These are phyloP conservation scores for Bombycilla garrulus DNA, from an alignment of 2,113 vertebrate species.

Conservation along the genomic window DNA sequence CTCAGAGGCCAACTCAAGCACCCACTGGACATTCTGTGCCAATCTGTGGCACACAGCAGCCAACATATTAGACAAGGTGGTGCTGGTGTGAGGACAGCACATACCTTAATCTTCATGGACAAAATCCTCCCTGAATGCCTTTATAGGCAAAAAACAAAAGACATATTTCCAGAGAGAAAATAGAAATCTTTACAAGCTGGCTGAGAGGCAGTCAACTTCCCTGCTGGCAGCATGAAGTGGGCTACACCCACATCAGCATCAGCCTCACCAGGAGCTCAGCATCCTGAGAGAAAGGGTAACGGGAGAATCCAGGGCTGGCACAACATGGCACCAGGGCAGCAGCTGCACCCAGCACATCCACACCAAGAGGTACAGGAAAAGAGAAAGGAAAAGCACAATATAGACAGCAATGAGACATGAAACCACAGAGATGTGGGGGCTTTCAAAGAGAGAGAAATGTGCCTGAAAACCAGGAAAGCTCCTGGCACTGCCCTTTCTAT, in stretches of 20 bases:
- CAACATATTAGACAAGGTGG: background rate
- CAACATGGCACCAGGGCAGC: background rate
- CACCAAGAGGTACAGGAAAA: background rate
- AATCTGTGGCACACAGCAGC: background rate
- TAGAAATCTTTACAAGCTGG: background rate
- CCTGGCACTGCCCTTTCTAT: background rate
- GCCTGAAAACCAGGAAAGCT: background rate
- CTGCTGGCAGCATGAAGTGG: background rate
- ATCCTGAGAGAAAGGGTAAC: rapidly evolving
- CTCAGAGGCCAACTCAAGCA: background rate
- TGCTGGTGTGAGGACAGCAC: background rate
- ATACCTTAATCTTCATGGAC: background rate
- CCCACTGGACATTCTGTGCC: background rate
- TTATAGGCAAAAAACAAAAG: background rate
- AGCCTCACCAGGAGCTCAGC: background rate
- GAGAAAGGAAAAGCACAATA: background rate
- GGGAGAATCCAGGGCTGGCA: background rate
- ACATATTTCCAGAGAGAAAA: background rate
- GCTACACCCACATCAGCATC: background rate
- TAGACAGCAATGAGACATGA: background rate
- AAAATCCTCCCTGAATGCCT: background rate
- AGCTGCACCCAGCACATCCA: background rate
- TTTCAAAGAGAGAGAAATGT: background rate
- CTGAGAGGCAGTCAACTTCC: background rate
- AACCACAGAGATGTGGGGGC: background rate